phyloP scores from a whole-genome alignment of 1,140 invertebrate species.

The Anoplophora glabripennis region DNA sequence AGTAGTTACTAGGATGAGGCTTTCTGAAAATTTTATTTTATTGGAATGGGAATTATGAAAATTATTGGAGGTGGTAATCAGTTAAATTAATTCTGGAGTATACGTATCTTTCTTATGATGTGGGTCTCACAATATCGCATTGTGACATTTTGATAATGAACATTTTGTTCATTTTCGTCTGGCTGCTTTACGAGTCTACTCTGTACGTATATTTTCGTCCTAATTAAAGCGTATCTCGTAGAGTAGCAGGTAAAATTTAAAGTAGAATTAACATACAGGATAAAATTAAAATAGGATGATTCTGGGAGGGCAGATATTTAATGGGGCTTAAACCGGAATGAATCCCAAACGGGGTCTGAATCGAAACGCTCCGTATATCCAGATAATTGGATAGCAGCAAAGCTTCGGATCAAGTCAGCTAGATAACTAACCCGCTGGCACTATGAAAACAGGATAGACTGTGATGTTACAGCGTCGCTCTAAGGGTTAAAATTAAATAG shows the following conservation, averaged over 20 bases:
- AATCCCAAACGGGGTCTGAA: slow-evolving; percentile 36
- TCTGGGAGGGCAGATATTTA: slow-evolving; percentile 29
- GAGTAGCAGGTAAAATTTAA: not conserved
- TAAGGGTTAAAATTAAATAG: slow-evolving; percentile 14
- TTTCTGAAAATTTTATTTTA: too few species aligned
- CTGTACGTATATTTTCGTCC: too few species aligned
- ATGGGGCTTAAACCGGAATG: slow-evolving; percentile 39
- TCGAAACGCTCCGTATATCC: slow-evolving; percentile 44
- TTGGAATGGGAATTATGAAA: too few species aligned
- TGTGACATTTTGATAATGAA: too few species aligned
- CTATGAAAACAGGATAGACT: slow-evolving; percentile 33
- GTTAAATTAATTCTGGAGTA: too few species aligned
- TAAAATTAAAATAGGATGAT: slow-evolving; percentile 30
- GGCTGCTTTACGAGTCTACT: too few species aligned
- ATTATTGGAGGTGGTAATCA: too few species aligned
- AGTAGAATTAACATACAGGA: slow-evolving; percentile 26
- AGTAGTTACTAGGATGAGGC: too few species aligned
- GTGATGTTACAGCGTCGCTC: slow-evolving; percentile 17
- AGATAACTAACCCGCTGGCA: slow-evolving; percentile 37
- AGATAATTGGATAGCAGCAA: slow-evolving; percentile 41
- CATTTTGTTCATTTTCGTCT: too few species aligned
- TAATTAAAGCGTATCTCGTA: too few species aligned
- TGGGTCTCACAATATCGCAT: too few species aligned
- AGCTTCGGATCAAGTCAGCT: slow-evolving; percentile 40
- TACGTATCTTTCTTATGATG: too few species aligned